Evolutionary conservation across 30 jellyfish, hydroid and myxozoan genomes (phyloP).

Genomic region (Phacellophora camtschatica): DNA sequence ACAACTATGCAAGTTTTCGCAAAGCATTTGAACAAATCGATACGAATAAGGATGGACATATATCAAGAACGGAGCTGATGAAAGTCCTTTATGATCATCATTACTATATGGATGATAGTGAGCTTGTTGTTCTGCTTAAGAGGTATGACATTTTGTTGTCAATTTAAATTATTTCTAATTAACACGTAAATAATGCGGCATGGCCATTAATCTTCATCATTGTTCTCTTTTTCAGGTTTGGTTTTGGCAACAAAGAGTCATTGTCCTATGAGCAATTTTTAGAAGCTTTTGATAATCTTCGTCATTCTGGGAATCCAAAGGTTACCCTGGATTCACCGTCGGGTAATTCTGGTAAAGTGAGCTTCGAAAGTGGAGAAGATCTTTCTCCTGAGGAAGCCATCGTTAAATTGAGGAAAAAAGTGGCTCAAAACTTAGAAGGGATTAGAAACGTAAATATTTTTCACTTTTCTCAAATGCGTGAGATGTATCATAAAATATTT

Average conservation of each 20-base stretch:
- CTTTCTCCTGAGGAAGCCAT: constrained; percentile 40
- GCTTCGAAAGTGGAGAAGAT: constrained; percentile 40
- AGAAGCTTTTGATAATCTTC: constrained; percentile 63
- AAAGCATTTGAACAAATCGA: constrained; percentile 70
- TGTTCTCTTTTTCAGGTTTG: constrained; percentile 26
- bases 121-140: constrained; percentile 18
- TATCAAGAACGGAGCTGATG: constrained; percentile 53
- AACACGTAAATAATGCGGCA: too few species aligned
- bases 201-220: too few species aligned
- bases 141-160: constrained; percentile 43
- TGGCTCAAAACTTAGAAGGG: constrained; percentile 34
- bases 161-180: too few species aligned
- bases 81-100: constrained; percentile 45
- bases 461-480: background rate
- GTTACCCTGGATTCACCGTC: constrained; percentile 33
- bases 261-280: constrained; percentile 40
- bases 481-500: too few species aligned
- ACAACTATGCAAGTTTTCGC: constrained; percentile 43
- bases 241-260: constrained; percentile 42
- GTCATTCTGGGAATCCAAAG: constrained; percentile 22
- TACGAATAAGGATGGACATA: constrained; percentile 33
- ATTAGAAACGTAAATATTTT: constrained; percentile 24
- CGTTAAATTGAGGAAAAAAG: constrained; percentile 22
- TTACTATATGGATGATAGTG: constrained; percentile 42
- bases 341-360: constrained; percentile 1